Evolutionary conservation across 35 echinoderm and acorn worm genomes (phyloP).

Genomic region (Acanthaster planci): DNA sequence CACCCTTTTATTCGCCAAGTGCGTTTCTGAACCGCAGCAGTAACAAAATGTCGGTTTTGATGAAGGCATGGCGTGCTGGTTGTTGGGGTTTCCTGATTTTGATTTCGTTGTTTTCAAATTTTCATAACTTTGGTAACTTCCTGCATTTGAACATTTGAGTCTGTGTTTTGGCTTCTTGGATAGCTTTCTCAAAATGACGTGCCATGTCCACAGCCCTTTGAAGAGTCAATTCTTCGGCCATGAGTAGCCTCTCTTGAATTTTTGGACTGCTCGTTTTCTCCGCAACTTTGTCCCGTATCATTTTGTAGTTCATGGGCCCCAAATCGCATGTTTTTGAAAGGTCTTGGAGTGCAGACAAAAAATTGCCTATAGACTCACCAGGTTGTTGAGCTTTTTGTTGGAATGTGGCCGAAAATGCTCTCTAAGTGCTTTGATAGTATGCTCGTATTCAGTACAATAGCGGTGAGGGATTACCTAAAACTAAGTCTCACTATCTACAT

Average conservation of each 20-base stretch:
- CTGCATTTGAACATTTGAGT: neutral
- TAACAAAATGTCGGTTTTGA: neutral
- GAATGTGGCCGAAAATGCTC: slow-evolving; percentile 37
- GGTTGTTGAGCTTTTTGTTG: slow-evolving; percentile 23
- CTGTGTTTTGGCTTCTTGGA: neutral
- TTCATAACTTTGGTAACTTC: neutral
- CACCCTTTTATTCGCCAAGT: slow-evolving; percentile 30
- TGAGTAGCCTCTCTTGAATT: slow-evolving; percentile 37
- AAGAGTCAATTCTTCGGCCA: neutral
- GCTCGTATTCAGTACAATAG: no score
- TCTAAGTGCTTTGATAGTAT: neutral
- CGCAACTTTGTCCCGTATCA: slow-evolving; percentile 31
- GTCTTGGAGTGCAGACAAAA: slow-evolving; percentile 33
- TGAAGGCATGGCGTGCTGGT: neutral
- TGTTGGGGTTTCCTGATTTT: neutral
- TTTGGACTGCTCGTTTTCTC: slow-evolving; percentile 36
- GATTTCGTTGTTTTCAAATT: neutral
- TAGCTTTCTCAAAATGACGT: neutral
- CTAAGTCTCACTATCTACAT: no score
- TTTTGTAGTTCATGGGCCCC: slow-evolving; percentile 22
- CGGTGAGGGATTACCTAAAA: no score
- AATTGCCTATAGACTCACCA: slow-evolving; percentile 37
- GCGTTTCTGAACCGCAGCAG: slow-evolving; percentile 38
- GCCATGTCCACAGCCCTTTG: neutral
- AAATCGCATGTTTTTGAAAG: slow-evolving; percentile 47